Evolutionary conservation across 2,888 invertebrate genomes (phyloP).

Genomic region (Limnephilus auricula): DNA sequence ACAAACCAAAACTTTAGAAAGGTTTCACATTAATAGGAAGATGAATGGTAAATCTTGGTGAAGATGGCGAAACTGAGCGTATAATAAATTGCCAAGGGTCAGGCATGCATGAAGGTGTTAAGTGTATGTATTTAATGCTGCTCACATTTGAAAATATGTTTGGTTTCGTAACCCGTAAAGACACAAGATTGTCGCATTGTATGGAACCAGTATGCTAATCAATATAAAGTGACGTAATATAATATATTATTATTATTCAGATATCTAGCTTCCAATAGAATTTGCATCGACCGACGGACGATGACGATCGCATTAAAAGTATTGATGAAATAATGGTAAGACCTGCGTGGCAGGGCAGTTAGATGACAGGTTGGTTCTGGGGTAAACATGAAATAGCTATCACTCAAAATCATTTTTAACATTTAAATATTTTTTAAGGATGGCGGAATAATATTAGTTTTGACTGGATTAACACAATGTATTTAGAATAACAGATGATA

Average conservation of each 20-base stretch:
- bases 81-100: not conserved
- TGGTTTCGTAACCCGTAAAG: not conserved
- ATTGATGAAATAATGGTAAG: not conserved
- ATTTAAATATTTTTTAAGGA: too few relatives aligned
- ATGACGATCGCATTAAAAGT: not conserved
- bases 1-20: not conserved
- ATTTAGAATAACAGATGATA: too few relatives aligned
- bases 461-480: too few relatives aligned
- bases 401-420: too few relatives aligned
- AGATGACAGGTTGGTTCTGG: too few relatives aligned
- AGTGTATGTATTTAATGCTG: not conserved
- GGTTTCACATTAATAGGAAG: not conserved
- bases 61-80: not conserved
- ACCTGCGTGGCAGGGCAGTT: too few relatives aligned
- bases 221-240: slow-evolving; percentile 21
- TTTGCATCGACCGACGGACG: slow-evolving; percentile 14
- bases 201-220: slow-evolving; percentile 21
- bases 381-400: too few relatives aligned
- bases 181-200: not conserved
- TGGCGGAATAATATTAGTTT: too few relatives aligned
- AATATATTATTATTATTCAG: not conserved
- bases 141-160: slow-evolving; percentile 2
- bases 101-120: not conserved
- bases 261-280: slow-evolving; percentile 3
- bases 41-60: not conserved